A percentile compares a stretch with the other conserved stretches of the same genome.
phyloP scores from a whole-genome alignment of 1,140 invertebrate species.

The Onthophagus taurus region DNA sequence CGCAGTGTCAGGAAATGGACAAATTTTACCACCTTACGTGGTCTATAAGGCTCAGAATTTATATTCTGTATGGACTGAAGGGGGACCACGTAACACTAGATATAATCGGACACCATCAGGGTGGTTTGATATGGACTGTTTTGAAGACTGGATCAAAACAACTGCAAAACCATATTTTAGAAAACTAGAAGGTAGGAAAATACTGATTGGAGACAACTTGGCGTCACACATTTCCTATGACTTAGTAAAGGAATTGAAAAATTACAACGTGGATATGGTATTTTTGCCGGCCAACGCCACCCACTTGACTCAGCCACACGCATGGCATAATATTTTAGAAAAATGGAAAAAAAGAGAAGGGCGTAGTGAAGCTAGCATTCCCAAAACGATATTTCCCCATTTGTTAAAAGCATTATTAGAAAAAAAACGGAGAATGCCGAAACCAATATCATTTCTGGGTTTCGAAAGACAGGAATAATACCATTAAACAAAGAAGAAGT shows the following conservation, averaged over 20 bases:
- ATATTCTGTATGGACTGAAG: conserved; percentile 1
- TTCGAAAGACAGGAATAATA: conserved; percentile 24
- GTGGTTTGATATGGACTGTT: conserved; percentile 2
- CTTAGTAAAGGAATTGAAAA: neutral
- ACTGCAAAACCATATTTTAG: neutral
- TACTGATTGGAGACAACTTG: conserved; percentile 9
- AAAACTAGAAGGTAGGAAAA: neutral
- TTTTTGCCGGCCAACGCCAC: conserved; percentile 11
- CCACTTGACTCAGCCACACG: conserved; percentile 6
- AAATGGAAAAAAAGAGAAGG: conserved; percentile 8
- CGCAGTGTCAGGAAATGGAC: neutral
- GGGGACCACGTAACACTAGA: neutral
- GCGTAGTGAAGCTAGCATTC: conserved; percentile 1
- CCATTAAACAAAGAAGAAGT: conserved; percentile 25
- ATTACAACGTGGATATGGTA: conserved; percentile 1
- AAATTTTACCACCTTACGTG: neutral
- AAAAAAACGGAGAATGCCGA: conserved; percentile 14
- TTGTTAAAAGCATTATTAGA: conserved; percentile 11
- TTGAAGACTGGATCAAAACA: conserved; percentile 5
- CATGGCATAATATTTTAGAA: conserved; percentile 3
- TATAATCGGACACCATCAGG: neutral
- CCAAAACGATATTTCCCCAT: conserved; percentile 6
- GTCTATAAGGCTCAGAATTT: conserved; percentile 5
- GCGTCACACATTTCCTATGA: neutral
- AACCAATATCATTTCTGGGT: conserved; percentile 24